Evolutionary conservation across 2,113 vertebrate genomes (phyloP), one percentile per base, ranked within the genome.

Genomic region (Indicator indicator): DNA sequence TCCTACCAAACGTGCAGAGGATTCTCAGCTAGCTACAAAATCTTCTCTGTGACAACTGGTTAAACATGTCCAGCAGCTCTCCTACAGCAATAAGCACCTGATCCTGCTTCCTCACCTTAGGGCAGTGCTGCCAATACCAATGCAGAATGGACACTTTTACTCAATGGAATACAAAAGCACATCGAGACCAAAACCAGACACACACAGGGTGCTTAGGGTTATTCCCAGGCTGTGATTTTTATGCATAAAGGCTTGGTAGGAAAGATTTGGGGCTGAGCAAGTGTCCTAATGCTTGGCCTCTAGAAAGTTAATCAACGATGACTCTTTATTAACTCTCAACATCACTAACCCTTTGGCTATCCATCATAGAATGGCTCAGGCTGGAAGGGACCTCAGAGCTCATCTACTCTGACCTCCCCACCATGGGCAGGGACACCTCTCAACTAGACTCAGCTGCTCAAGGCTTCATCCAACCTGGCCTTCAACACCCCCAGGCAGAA

Each of bases 291-390:
- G n/a, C 62, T 89, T 24, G 42, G 63, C 89, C 54, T 90, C 80
- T 75, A 88, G 54, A 96, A 96, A 94, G 83, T 27, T 24, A n/a
- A 55, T 60, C 89, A 84, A 30, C 50, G 56, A 62, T 15, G n/a
- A 75, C 71, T 44, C 14, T 16, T 44, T 88, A 95, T 94, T 96
- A 97, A 96, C 79, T 86, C 5, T 3, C 67, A 90, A 23, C 44
- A 86, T 69, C 75, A 52, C 64, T 83, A 95, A 86, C 55, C 3
- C 44, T 38, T 91, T 62, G 44, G 40, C 60, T 89, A 75, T 93
- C 93, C 95, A 94, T 95, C 28, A 81, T 24, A 89, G 5, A 74
- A 28, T 27, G 21, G 23, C 7, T 52, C 13, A 52, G 23, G 50
- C 50, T 52, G 23, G 23, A 52, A 52, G 50, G 23, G 50, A 52